Evolutionary conservation across 2,113 vertebrate genomes (phyloP), one percentile per base, ranked within the genome.

Genomic region (Grantiella picta): DNA sequence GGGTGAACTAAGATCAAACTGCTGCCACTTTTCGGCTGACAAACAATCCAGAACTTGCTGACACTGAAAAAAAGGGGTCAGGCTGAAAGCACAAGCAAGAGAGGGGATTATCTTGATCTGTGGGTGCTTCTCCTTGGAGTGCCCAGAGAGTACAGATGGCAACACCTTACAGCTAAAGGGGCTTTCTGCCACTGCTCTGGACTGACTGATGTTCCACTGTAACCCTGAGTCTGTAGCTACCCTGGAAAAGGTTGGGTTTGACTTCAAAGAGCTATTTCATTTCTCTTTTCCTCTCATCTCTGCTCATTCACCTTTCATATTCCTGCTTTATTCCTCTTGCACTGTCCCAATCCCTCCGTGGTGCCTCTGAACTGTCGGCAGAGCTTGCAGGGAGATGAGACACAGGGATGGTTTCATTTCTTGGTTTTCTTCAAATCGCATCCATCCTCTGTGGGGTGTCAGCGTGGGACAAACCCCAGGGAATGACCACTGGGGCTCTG

Each of bases 1-100:
- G 87, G 79, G 79, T 45, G 82, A 82, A 60, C 86, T 29, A 36
- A 89, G 79, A 90, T 91, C 82, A 84, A 95, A 86, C 50, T 86
- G 82, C 79, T 89, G 82, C 75, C 49, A 11, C 10, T 84, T 94
- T 78, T 72, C 83, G 93, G 61, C 86, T 95, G 22, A 15, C 33
- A 72, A 92, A 83, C 45, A 60, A 50, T 65, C 31, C 19, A 64
- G 76, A 92, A 79, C 59, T 72, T 94, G 81, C 81, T 95, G 93
- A 95, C 50, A 19, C 28, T 36, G 45, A 22, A 79, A 87, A 85
- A 91, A 54, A 54, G 6, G 6, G 53, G 61, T 35, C 50, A 70
- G 69, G 24, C 72, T 91, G 73, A 73, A 89, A 91, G 73, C 82
- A 80, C 52, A 53, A 76, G 71, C 4, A 3, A 73, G 52, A 44